phyloP scores from a whole-genome alignment of 2,113 vertebrate species.

The Haplotaxodon microlepis region DNA sequence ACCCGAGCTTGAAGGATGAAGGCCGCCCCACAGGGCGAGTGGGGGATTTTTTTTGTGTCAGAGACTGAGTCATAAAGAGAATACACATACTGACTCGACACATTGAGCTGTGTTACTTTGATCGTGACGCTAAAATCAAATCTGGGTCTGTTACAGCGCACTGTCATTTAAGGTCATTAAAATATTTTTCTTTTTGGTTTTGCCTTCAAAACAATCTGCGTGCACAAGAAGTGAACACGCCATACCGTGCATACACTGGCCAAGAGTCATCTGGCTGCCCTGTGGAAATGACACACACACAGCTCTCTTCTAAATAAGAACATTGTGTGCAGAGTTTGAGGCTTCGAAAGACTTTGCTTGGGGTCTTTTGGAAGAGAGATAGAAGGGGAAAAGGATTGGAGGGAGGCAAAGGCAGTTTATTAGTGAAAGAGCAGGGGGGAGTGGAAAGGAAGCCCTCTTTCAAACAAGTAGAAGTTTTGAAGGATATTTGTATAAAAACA shows the following conservation, averaged over 20 bases:
- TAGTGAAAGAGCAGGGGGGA: neutral
- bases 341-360: conserved; percentile 50
- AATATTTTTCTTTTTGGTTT: neutral
- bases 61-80: neutral
- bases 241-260: neutral
- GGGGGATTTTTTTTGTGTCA: neutral
- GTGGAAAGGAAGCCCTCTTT: neutral
- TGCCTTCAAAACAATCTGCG: neutral
- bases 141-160: neutral
- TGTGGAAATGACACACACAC: neutral
- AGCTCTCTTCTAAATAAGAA: conserved; percentile 10
- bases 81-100: neutral
- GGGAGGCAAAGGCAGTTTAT: neutral
- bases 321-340: conserved; percentile 28
- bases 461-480: neutral
- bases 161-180: neutral
- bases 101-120: neutral
- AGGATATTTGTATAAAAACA: neutral
- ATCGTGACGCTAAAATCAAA: neutral
- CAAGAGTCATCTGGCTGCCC: conserved; percentile 15
- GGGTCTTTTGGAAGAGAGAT: conserved; percentile 30
- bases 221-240: neutral
- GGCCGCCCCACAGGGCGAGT: neutral
- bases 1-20: neutral
- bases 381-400: neutral